A percentile compares a stretch with the other conserved stretches of the same genome.
Evolutionary conservation across 2,888 invertebrate genomes (phyloP).

Genomic region (Hydrotaea diabolus): DNA sequence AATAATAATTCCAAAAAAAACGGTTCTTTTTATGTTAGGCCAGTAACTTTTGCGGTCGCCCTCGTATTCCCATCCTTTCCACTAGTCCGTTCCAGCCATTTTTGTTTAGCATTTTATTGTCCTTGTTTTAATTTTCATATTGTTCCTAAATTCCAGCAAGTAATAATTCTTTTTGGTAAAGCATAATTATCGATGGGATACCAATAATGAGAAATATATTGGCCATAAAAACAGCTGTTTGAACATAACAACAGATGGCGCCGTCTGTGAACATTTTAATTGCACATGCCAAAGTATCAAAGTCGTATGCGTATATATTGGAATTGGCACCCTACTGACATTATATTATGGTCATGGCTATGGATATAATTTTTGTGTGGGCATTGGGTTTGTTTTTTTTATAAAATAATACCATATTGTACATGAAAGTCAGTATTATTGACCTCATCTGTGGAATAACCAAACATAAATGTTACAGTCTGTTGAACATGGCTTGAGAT

Average conservation of each 20-base stretch:
- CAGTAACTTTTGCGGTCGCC: no score
- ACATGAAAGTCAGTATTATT: neutral
- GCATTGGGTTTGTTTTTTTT: neutral
- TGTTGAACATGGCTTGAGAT: neutral
- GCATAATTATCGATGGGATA: neutral
- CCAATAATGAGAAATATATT: conserved; percentile 12
- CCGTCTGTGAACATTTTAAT: neutral
- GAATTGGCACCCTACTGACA: neutral
- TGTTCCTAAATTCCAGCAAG: neutral
- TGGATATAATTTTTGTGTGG: no score
- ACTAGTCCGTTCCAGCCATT: neutral
- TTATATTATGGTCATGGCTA: neutral
- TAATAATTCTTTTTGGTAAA: neutral
- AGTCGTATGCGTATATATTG: no score
- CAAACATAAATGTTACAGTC: neutral
- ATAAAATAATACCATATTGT: no score
- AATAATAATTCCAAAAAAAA: no score
- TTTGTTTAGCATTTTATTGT: neutral
- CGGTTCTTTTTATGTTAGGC: no score
- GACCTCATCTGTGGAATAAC: neutral
- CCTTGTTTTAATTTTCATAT: neutral
- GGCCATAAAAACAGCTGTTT: neutral
- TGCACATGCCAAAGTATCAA: conserved; percentile 1
- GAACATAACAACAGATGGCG: neutral
- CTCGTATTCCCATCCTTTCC: no score